Conservation (phyloP, 2,797 vertebrate genomes). For the Bucorvus abyssinicus region DNA sequence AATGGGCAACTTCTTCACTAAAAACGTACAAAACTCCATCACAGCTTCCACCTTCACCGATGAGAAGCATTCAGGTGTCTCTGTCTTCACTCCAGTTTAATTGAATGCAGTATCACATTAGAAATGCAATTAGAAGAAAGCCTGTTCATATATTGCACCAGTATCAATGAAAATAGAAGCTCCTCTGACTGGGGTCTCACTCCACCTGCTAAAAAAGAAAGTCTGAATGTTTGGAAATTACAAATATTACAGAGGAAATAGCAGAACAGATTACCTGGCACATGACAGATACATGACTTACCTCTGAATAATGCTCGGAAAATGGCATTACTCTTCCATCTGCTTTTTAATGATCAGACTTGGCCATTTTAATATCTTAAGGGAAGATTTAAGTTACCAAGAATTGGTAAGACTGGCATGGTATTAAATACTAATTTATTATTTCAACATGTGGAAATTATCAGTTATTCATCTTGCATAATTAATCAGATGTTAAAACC, state of each 20-base stretch:
- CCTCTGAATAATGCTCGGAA: conserved; percentile 12
- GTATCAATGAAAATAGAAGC: background rate
- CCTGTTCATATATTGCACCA: conserved; percentile 19
- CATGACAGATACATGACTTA: background rate
- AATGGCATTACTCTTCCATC: conserved; percentile 16
- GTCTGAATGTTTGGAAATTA: background rate
- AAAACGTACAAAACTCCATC: background rate
- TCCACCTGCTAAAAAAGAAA: background rate
- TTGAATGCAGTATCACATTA: background rate
- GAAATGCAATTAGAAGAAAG: conserved; percentile 24
- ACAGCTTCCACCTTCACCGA: background rate
- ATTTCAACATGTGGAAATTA: background rate
- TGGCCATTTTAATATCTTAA: background rate
- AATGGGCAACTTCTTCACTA: background rate
- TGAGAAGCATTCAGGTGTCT: background rate
- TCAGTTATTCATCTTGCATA: background rate
- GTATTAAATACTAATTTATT: conserved; percentile 7
- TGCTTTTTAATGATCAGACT: conserved; percentile 37
- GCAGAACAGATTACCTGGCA: background rate
- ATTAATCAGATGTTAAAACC: background rate
- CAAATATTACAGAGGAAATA: conserved; percentile 23
- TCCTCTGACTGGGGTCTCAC: background rate
- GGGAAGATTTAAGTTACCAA: background rate
- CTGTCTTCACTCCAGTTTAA: background rate
- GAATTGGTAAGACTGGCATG: background rate